Evolutionary conservation across 2,888 invertebrate species (phyloP).

Genomic region (Empis livida): DNA sequence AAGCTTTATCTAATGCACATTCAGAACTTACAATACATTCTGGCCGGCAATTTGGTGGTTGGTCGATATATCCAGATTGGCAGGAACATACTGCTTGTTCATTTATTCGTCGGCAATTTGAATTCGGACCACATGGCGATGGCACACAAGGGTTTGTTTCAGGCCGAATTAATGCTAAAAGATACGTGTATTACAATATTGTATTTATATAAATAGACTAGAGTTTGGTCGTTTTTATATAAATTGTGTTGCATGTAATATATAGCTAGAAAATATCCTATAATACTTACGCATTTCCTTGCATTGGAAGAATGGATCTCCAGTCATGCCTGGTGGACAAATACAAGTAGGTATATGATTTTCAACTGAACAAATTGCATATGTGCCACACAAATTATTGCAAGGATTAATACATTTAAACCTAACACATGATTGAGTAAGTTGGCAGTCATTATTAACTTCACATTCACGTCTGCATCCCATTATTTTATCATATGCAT

Average conservation of each 20-base stretch:
- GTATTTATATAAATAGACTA: too few relatives aligned
- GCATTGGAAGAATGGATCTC: conserved; percentile 73
- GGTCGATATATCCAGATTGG: conserved; percentile 61
- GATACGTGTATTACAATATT: background rate
- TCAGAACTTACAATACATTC: conserved; percentile 81
- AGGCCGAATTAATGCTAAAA: conserved; percentile 23
- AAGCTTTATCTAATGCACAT: conserved; percentile 68
- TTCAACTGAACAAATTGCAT: conserved; percentile 64
- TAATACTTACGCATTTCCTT: conserved; percentile 37
- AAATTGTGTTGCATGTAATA: too few relatives aligned
- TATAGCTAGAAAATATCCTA: too few relatives aligned
- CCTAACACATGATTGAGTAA: conserved; percentile 59
- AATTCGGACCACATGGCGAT: conserved; percentile 78
- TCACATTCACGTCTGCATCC: conserved; percentile 68
- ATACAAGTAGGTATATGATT: conserved; percentile 67
- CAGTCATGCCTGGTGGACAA: conserved; percentile 61
- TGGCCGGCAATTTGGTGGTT: conserved; percentile 68
- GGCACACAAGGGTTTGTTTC: conserved; percentile 63
- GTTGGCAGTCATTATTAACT: conserved; percentile 60
- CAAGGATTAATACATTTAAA: conserved; percentile 79
- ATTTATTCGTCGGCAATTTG: conserved; percentile 68
- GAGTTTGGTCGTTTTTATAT: too few relatives aligned
- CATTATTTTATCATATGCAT: conserved; percentile 57
- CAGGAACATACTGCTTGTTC: conserved; percentile 77
- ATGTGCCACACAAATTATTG: conserved; percentile 66